These are phyloP conservation scores for Scaptomyza graminum DNA, from an alignment of 1,140 invertebrate genomes.

Conservation along the genomic window DNA sequence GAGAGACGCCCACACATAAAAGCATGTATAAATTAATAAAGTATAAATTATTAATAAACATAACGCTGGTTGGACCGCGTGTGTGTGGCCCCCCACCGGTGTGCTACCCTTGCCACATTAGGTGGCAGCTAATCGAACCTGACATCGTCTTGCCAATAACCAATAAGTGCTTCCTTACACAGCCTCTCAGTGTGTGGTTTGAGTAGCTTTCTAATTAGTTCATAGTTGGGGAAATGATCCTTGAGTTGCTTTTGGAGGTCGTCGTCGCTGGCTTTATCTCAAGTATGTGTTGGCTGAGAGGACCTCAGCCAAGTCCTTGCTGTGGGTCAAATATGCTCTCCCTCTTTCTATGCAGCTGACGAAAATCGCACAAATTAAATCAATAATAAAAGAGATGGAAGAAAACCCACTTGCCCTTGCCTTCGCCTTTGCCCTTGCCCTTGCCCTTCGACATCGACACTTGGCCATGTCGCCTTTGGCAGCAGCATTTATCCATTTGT, in stretches of 20 bases:
- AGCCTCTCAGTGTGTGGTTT: constrained; percentile 19
- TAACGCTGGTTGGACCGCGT: constrained; percentile 34
- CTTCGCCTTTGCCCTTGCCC: constrained; percentile 21
- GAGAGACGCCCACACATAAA: constrained; percentile 10
- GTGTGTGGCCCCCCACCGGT: too few relatives aligned
- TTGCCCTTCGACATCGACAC: constrained; percentile 44
- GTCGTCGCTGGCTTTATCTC: constrained; percentile 21
- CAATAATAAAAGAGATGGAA: constrained; percentile 48
- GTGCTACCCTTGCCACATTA: too few relatives aligned
- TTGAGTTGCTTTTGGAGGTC: constrained; percentile 43
- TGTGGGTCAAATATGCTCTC: constrained; percentile 47
- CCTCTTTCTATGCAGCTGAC: constrained; percentile 16
- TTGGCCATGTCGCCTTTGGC: constrained; percentile 33
- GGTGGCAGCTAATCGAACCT: constrained; percentile 31
- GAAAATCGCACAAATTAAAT: constrained; percentile 50
- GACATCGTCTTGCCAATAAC: constrained; percentile 6
- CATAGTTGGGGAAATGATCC: constrained; percentile 67
- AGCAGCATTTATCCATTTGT: constrained; percentile 7
- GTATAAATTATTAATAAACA: constrained; percentile 76
- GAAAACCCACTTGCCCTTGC: constrained; percentile 15
- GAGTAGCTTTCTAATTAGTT: constrained; percentile 81
- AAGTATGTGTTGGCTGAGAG: constrained; percentile 13
- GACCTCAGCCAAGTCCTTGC: constrained; percentile 47
- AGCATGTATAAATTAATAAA: constrained; percentile 74
- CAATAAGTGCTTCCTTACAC: not conserved